These are phyloP conservation scores for Dromas ardeola DNA, from an alignment of 2,113 vertebrate species.

Conservation along the genomic window DNA sequence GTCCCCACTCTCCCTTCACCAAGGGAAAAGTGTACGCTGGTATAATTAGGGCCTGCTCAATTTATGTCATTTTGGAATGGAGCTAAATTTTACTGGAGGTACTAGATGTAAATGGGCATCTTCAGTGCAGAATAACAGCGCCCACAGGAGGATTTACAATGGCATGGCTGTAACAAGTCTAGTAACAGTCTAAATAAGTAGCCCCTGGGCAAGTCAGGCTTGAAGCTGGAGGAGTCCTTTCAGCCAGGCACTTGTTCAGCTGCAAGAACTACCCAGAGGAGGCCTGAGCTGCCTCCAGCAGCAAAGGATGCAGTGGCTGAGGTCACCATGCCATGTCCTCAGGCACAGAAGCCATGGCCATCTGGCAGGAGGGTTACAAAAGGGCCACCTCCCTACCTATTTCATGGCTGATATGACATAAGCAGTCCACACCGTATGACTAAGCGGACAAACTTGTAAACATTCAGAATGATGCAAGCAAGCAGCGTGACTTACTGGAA, in stretches of 20 bases:
- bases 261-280: neutral
- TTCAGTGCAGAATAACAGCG: neutral
- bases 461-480: constrained; percentile 1
- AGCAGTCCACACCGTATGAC: rapidly evolving
- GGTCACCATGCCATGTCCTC: rapidly evolving
- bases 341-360: neutral
- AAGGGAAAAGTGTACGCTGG: rapidly evolving
- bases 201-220: neutral
- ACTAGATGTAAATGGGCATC: neutral
- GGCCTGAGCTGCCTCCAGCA: neutral
- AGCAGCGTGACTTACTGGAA: constrained; percentile 68
- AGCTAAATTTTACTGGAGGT: neutral
- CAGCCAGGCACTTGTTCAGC: neutral
- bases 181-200: neutral
- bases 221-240: neutral
- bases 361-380: neutral
- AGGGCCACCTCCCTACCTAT: neutral
- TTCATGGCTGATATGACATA: neutral
- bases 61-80: neutral
- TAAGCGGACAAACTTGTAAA: neutral
- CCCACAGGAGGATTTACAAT: neutral
- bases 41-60: neutral
- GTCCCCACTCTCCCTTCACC: rapidly evolving
- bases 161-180: neutral
- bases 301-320: neutral